A percentile compares a stretch with the other conserved stretches of the same genome.
phyloP scores from a whole-genome alignment of 1,140 invertebrate genomes.

The Eumaeus atala region DNA sequence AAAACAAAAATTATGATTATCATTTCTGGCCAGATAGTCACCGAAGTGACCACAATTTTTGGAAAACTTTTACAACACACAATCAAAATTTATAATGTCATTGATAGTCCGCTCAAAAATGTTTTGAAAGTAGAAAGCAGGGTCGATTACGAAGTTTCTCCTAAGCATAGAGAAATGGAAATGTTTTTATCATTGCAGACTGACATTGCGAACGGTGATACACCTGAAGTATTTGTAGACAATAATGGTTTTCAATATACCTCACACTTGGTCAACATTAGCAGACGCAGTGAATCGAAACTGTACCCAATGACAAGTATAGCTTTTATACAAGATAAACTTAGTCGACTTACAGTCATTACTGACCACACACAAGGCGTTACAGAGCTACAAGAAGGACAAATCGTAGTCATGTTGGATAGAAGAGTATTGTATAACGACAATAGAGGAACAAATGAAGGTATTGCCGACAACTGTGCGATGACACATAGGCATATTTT shows the following conservation, averaged over 20 bases:
- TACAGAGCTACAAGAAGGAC: constrained; percentile 86
- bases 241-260: constrained; percentile 87
- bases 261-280: constrained; percentile 39
- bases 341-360: constrained; percentile 82
- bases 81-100: constrained; percentile 79
- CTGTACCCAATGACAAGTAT: constrained; percentile 91
- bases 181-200: constrained; percentile 88
- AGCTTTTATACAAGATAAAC: constrained; percentile 87
- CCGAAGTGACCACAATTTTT: constrained; percentile 82
- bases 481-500: constrained; percentile 89
- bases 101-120: constrained; percentile 74
- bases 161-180: constrained; percentile 85
- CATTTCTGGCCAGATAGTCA: constrained; percentile 81
- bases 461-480: constrained; percentile 88
- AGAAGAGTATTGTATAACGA: constrained; percentile 90
- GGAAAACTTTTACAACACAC: constrained; percentile 80
- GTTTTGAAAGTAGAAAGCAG: constrained; percentile 81
- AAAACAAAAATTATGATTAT: constrained; percentile 79
- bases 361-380: constrained; percentile 91
- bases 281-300: constrained; percentile 84
- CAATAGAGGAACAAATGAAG: constrained; percentile 89
- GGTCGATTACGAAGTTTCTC: constrained; percentile 82
- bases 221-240: constrained; percentile 88
- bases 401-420: constrained; percentile 92
- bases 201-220: constrained; percentile 80